Evolutionary conservation across 2,888 invertebrate genomes (phyloP).

Genomic region (Ormia ochracea): DNA sequence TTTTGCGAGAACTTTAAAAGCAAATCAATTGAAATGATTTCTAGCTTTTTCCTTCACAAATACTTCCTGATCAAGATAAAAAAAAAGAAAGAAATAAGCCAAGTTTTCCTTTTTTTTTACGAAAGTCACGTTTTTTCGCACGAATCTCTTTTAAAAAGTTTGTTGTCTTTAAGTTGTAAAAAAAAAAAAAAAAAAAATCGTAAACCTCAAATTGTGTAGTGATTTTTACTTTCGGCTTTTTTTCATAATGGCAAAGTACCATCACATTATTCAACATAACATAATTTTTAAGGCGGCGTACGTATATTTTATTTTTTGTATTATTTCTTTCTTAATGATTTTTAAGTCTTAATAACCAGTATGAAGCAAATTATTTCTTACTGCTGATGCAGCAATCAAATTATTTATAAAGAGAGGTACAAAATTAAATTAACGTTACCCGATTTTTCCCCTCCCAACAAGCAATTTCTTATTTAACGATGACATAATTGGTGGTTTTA

Average conservation of each 20-base stretch:
- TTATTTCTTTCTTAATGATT: background rate
- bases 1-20: slow-evolving; percentile 26
- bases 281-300: slow-evolving; percentile 32
- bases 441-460: background rate
- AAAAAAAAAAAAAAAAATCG: background rate
- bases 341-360: slow-evolving; percentile 49
- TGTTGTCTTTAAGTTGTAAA: slow-evolving; percentile 21
- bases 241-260: slow-evolving; percentile 13
- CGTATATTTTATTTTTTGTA: background rate
- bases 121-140: slow-evolving; percentile 65
- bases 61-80: slow-evolving; percentile 59
- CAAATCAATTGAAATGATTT: slow-evolving; percentile 54
- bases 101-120: slow-evolving; percentile 4
- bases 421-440: slow-evolving; percentile 26
- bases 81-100: slow-evolving; percentile 44
- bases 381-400: slow-evolving; percentile 29
- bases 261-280: slow-evolving; percentile 41
- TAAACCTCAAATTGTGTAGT: slow-evolving; percentile 44
- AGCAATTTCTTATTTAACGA: background rate
- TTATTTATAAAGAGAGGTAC: background rate
- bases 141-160: slow-evolving; percentile 54
- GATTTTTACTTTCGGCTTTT: slow-evolving; percentile 18
- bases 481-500: slow-evolving; percentile 33
- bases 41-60: slow-evolving; percentile 7
- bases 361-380: slow-evolving; percentile 33